Conservation (phyloP, 1,140 invertebrate species). For the Ceratosolen solmsi region DNA sequence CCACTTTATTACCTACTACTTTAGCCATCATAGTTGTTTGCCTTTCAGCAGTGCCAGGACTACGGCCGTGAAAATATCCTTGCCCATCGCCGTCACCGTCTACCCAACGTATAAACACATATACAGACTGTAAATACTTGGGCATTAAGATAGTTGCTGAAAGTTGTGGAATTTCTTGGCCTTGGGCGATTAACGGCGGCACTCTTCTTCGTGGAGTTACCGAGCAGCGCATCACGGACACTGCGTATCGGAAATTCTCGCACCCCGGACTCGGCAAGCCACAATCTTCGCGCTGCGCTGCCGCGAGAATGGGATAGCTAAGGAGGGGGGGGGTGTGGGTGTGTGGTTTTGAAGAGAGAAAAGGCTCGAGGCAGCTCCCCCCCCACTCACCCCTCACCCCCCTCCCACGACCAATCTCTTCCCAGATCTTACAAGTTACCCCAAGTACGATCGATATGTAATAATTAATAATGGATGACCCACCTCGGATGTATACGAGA, state of each 20-base stretch:
- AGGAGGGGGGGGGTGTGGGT: too few species aligned
- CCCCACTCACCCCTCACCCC: not conserved
- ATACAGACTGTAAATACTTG: not conserved
- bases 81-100: not conserved
- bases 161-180: slow-evolving; percentile 1
- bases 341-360: too few species aligned
- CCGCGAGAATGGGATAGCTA: too few species aligned
- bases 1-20: too few species aligned
- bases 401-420: not conserved
- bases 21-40: too few species aligned
- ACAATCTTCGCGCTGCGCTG: not conserved
- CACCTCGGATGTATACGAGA: not conserved
- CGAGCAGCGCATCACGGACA: not conserved
- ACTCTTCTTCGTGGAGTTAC: not conserved
- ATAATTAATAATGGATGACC: slow-evolving; percentile 27
- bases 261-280: not conserved
- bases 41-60: too few species aligned
- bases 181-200: not conserved
- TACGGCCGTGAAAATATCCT: not conserved
- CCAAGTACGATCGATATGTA: slow-evolving; percentile 19
- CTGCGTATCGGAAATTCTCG: slow-evolving; percentile 24
- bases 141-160: slow-evolving; percentile 34
- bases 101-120: not conserved
- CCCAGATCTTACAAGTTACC: not conserved
- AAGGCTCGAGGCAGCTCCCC: not conserved